phyloP scores from a whole-genome alignment of 2,113 vertebrate genomes.

The Antennarius striatus region DNA sequence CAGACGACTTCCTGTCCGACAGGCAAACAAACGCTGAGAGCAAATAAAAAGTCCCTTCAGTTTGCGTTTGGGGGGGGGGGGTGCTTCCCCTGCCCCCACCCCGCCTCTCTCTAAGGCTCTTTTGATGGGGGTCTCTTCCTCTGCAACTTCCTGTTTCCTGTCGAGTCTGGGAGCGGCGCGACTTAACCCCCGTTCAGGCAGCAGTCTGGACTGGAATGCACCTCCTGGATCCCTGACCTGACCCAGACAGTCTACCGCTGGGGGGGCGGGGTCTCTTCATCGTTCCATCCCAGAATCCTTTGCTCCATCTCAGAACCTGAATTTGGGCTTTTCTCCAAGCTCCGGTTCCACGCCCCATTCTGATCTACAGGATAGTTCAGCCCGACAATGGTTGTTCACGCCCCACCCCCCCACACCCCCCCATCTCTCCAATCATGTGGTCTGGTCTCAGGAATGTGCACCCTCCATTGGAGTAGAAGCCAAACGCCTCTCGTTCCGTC shows the following conservation, averaged over 20 bases:
- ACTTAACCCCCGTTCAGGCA: constrained; percentile 27
- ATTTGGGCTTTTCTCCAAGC: background rate
- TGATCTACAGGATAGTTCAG: constrained; percentile 44
- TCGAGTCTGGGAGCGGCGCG: constrained; percentile 21
- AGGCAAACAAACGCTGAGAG: background rate
- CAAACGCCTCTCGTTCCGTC: constrained; percentile 52
- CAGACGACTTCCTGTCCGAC: background rate
- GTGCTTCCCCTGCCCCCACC: constrained; percentile 23
- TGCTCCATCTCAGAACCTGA: background rate
- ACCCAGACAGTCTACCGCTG: constrained; percentile 27
- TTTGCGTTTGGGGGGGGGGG: constrained; percentile 57
- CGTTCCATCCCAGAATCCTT: constrained; percentile 13
- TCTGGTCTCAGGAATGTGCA: constrained; percentile 71
- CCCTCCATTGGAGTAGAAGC: constrained; percentile 64
- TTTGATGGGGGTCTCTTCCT: constrained; percentile 63
- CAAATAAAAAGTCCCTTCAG: background rate
- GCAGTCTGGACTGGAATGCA: background rate
- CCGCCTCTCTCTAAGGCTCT: constrained; percentile 23
- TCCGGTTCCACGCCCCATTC: constrained; percentile 14
- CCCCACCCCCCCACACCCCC: constrained; percentile 2
- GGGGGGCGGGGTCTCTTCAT: background rate
- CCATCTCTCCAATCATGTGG: constrained; percentile 61
- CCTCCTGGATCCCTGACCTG: constrained; percentile 25
- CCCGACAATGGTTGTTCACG: constrained; percentile 54
- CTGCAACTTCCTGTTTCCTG: constrained; percentile 73